Base-by-base conservation (phyloP, 2,113 vertebrate species). In the Notothenia rossii region DNA sequence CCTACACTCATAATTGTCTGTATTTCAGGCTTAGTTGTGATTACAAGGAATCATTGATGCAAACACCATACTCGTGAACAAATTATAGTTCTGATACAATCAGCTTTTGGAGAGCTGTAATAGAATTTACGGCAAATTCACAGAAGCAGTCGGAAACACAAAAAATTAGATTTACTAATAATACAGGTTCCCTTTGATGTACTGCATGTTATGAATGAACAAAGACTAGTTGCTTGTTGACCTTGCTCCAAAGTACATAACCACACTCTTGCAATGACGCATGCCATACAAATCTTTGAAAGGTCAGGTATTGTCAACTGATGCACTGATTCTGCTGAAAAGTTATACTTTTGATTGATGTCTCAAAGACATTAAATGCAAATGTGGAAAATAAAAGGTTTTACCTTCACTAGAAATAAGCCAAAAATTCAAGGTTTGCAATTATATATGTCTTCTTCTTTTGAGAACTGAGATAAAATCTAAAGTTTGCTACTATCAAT, bases 1-100 rank as follows among this genome's bases (percentile, higher is more conserved):
- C 48, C 61, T 74, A 48, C 36, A 55, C 49, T 55, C 63, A 54
- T 75, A 80, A 36, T 8, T 66, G 72, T 55, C 43, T 66, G 72
- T 55, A 45, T 73, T 74, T 70, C 53, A 10, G 68, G 72, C 58
- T 53, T 25, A 76, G 72, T 76, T 80, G 25, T 84, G 72, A 88
- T 83, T 80, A 77, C 77, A 71, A 49, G 82, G 60, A 81, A 70
- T 83, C 82, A 75, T 18, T 11, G 60, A 66, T 14, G 79, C 78
- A 79, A 75, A 80, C 58, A 13, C 10, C 9, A 9, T 29, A 33
- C 22, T 13, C 13, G 50, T 50, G 33, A 73, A 50, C 20, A 67
- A 12, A 50, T 48, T 5, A 40, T 20, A 40, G 29, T 18, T 25
- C 17, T 5, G n/a, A 55, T 64, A 61, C 66, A 66, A 76, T 77